phyloP scores from a whole-genome alignment of 2,888 invertebrate genomes.

The Chorisops tibialis region DNA sequence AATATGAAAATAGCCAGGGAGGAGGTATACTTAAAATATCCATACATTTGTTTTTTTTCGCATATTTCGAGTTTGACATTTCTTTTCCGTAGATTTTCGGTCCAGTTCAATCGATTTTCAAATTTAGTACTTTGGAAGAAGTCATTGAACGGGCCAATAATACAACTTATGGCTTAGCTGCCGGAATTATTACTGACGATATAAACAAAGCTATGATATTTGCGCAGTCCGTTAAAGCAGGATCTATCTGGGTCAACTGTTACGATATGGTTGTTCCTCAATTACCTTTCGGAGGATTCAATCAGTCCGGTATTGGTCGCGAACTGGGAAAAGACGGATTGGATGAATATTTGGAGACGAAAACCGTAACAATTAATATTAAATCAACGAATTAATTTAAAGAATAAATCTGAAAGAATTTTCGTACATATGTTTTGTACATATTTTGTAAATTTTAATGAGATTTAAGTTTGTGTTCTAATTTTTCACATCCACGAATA shows the following conservation, averaged over 20 bases:
- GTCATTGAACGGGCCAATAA: conserved; percentile 78
- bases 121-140: conserved; percentile 69
- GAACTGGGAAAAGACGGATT: conserved; percentile 79
- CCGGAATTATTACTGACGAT: conserved; percentile 77
- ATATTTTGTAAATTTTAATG: no score
- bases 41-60: not conserved
- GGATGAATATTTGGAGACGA: conserved; percentile 73
- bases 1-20: conserved; percentile 73
- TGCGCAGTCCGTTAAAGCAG: conserved; percentile 71
- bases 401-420: not conserved
- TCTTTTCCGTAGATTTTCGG: conserved; percentile 74
- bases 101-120: conserved; percentile 81
- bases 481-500: no score
- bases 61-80: not conserved
- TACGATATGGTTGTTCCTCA: conserved; percentile 57
- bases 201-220: conserved; percentile 73
- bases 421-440: not conserved
- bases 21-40: conserved; percentile 56
- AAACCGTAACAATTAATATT: conserved; percentile 65
- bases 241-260: conserved; percentile 69
- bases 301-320: conserved; percentile 80
- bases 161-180: conserved; percentile 76
- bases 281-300: conserved; percentile 86
- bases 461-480: no score
- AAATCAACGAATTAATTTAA: not conserved